These are phyloP conservation scores for Amorpha juglandis DNA, from an alignment of 2,888 invertebrate genomes.

Conservation along the genomic window DNA sequence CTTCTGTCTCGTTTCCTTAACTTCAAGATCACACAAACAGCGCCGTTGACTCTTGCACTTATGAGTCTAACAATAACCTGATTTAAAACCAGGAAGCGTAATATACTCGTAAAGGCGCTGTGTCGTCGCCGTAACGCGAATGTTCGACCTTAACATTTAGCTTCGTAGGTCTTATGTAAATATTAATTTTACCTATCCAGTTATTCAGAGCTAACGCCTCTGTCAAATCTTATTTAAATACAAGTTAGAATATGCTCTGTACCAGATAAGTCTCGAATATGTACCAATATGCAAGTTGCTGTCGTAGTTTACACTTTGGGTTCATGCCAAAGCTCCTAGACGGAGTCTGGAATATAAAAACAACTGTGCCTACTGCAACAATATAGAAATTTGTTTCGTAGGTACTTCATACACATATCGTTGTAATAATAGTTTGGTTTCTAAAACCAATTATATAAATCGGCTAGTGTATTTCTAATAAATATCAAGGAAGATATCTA, in stretches of 20 bases:
- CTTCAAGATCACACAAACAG: slow-evolving; percentile 49
- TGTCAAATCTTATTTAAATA: slow-evolving; percentile 26
- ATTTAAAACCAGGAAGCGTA: slow-evolving; percentile 55
- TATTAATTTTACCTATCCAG: slow-evolving; percentile 31
- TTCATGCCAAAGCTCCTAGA: slow-evolving; percentile 52
- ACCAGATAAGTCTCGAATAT: slow-evolving; percentile 48
- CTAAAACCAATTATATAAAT: too few relatives aligned
- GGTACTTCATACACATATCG: neutral
- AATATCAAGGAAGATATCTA: too few relatives aligned
- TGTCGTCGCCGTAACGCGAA: slow-evolving; percentile 43
- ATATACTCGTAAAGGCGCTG: slow-evolving; percentile 35
- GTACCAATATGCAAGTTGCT: slow-evolving; percentile 39
- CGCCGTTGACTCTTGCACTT: slow-evolving; percentile 45
- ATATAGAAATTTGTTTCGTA: neutral
- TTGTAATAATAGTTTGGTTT: neutral
- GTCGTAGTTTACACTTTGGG: slow-evolving; percentile 52
- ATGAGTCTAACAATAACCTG: slow-evolving; percentile 49
- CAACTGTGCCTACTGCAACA: neutral
- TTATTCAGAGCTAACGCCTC: slow-evolving; percentile 4
- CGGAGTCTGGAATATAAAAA: slow-evolving; percentile 35
- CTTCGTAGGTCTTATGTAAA: slow-evolving; percentile 44
- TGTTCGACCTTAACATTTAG: slow-evolving; percentile 49
- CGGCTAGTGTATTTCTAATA: too few relatives aligned
- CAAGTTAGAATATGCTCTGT: slow-evolving; percentile 34
- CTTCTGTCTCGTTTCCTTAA: slow-evolving; percentile 59